A percentile compares a stretch with the other conserved stretches of the same genome.
These are phyloP conservation scores for Xenopus petersii DNA, from an alignment of 2,797 vertebrate species.

Conservation along the genomic window DNA sequence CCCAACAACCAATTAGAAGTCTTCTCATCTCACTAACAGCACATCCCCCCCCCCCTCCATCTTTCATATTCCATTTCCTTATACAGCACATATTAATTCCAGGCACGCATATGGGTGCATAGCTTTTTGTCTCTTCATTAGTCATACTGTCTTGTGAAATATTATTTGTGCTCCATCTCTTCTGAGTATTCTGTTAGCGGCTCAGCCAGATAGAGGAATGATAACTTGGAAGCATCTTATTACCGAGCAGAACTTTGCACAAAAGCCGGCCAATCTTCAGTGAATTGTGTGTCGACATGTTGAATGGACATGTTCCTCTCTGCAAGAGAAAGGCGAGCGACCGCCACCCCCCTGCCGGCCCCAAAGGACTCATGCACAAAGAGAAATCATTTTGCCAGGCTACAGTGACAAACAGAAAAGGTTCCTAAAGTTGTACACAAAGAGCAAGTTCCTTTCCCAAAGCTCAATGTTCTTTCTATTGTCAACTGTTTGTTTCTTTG, in stretches of 20 bases:
- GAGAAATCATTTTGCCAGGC: not conserved
- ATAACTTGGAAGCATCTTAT: conserved; percentile 18
- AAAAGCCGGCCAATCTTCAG: conserved; percentile 2
- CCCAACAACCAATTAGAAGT: no score
- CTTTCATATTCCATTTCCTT: not conserved
- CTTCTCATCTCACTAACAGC: not conserved
- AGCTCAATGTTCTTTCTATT: not conserved
- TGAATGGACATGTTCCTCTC: not conserved
- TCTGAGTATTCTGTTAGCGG: conserved; percentile 4
- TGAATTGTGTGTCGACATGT: not conserved
- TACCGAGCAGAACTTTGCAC: not conserved
- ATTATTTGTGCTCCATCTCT: conserved; percentile 50
- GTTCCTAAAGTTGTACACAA: not conserved
- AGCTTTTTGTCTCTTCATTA: conserved; percentile 51
- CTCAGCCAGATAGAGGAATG: conserved; percentile 1
- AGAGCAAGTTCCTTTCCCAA: not conserved
- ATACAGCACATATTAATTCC: not conserved
- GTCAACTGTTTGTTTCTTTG: no score
- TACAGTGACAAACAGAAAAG: not conserved
- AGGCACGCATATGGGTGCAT: not conserved
- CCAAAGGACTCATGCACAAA: not conserved
- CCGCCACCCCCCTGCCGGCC: not conserved
- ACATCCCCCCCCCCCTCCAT: not conserved
- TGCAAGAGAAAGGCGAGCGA: not conserved
- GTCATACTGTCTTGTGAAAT: conserved; percentile 54